These are phyloP conservation scores for Standfussiana lucernea DNA, from an alignment of 2,888 invertebrate species.

Conservation along the genomic window DNA sequence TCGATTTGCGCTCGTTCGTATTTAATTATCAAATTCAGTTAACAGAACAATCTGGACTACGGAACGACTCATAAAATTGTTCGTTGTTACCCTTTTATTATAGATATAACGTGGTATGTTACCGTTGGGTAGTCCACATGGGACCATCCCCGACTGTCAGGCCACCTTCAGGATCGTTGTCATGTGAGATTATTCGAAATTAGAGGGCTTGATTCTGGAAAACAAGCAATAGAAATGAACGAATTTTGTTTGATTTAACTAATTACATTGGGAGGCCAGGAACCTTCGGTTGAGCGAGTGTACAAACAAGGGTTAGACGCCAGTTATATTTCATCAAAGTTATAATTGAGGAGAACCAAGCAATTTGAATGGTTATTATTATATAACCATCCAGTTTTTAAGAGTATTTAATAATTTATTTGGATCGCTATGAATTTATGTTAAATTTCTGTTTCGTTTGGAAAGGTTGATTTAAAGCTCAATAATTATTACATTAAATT, in stretches of 20 bases:
- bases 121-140: constrained; percentile 46
- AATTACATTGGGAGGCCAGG: constrained; percentile 42
- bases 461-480: constrained; percentile 24
- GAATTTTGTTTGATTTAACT: constrained; percentile 51
- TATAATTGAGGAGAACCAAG: constrained; percentile 46
- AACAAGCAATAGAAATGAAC: constrained; percentile 49
- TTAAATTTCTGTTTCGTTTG: constrained; percentile 17
- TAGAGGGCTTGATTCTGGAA: constrained; percentile 30
- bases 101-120: constrained; percentile 38
- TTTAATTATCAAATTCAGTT: constrained; percentile 51
- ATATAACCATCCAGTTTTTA: constrained; percentile 25
- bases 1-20: constrained; percentile 19
- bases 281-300: constrained; percentile 23
- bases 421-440: constrained; percentile 23
- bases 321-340: constrained; percentile 53
- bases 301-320: constrained; percentile 47
- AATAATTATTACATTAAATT: constrained; percentile 38
- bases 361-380: constrained; percentile 43
- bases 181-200: constrained; percentile 62
- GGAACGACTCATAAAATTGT: constrained; percentile 30
- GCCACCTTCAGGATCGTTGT: constrained; percentile 40
- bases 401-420: constrained; percentile 29
- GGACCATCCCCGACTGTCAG: constrained; percentile 49
- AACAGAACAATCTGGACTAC: constrained; percentile 27
- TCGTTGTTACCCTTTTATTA: constrained; percentile 39